Base-by-base conservation (phyloP, 2,113 vertebrate genomes). In the Corythoichthys intestinalis region DNA sequence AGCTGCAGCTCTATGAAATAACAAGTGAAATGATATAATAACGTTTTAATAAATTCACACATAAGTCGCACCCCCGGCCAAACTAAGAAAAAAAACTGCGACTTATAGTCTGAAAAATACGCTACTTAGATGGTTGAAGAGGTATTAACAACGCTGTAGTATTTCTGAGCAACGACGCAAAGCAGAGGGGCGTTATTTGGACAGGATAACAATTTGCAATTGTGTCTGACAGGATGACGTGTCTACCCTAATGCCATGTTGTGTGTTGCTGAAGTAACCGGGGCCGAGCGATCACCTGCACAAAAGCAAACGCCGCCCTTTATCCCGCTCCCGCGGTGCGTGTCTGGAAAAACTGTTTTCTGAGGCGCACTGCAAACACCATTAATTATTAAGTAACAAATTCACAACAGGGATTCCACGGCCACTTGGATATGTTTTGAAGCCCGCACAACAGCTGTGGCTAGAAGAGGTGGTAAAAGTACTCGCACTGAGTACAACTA, bases 381-480 rank as follows among this genome's bases (percentile, higher is more conserved):
- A 90, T 90, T 69, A 90, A 92, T 91, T 90, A 91, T 91, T 92
- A 89, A 88, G 84, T 82, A 84, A 84, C 85, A 90, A 86, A 88
- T 87, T 78, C 44, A 82, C 81, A 80, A 71, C 68, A 70, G 86
- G 84, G 86, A 90, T 80, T 75, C 77, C 85, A 65, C 76, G 75
- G 65, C 80, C 74, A 70, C 79, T 80, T 78, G 73, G 41, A 65
- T 83, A 74, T 79, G 34, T 74, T 69, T 69, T 82, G 81, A 85
- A 80, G 74, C 78, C 57, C 2, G 20, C 5, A 74, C 83, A 83
- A 83, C 86, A 88, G 86, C 83, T 77, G 77, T 71, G 54, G 54
- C 56, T 34, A 8, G 10, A 13, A 15, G 56, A 58, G 20, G 34
- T 7, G 4, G 34, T 58, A 6, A 57, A 35, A 57, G 56, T 34